These are phyloP conservation scores for Aix galericulata DNA, from an alignment of 2,113 vertebrate species.

Conservation along the genomic window DNA sequence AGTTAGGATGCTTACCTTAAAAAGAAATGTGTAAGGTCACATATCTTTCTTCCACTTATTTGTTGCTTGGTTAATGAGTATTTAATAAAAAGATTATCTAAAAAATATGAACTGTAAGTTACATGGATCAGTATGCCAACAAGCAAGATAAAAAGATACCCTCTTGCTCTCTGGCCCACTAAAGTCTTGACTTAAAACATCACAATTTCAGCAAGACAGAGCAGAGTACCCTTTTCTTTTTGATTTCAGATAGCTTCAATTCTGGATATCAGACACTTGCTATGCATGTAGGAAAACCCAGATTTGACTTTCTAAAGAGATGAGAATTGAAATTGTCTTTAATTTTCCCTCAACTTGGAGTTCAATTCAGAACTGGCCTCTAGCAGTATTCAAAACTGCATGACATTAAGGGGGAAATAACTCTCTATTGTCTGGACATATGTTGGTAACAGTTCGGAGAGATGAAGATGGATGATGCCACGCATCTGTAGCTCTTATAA, in stretches of 20 bases:
- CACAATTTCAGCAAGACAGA: not conserved
- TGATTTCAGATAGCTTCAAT: not conserved
- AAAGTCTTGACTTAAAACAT: not conserved
- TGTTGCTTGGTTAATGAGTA: rapidly evolving
- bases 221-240: not conserved
- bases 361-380: not conserved
- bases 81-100: not conserved
- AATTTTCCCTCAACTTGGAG: not conserved
- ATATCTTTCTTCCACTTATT: not conserved
- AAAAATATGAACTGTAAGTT: not conserved
- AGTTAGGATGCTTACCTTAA: not conserved
- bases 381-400: not conserved
- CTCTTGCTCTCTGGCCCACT: not conserved
- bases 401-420: not conserved
- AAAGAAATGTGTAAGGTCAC: not conserved
- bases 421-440: not conserved
- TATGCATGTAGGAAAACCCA: not conserved
- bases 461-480: not conserved
- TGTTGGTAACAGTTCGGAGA: not conserved
- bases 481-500: not conserved
- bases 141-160: not conserved
- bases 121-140: not conserved
- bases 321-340: not conserved
- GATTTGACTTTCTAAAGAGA: not conserved
- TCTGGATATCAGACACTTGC: not conserved